Conservation (phyloP, 2,113 vertebrate genomes). For the Rhynchopsitta pachyrhyncha region DNA sequence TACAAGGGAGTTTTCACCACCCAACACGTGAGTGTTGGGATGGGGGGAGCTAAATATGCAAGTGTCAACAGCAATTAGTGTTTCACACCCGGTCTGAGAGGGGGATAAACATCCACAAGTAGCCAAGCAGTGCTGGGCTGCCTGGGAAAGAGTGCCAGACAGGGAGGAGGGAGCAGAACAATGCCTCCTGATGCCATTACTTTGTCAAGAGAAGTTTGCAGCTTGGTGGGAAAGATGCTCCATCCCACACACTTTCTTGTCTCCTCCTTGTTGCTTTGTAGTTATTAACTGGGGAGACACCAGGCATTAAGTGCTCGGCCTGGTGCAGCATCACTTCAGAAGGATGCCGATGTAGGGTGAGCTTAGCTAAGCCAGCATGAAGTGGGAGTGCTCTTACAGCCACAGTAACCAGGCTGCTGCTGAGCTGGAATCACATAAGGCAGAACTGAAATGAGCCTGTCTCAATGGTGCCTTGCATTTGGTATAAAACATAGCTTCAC, state of each 20-base stretch:
- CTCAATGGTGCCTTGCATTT: not conserved
- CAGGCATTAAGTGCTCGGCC: not conserved
- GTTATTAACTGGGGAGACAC: not conserved
- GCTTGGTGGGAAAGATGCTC: not conserved
- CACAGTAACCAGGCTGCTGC: not conserved
- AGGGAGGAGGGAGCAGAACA: conserved; percentile 16
- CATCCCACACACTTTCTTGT: not conserved
- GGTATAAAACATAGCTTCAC: fast-evolving
- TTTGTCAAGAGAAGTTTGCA: not conserved
- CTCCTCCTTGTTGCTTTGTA: not conserved
- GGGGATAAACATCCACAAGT: not conserved
- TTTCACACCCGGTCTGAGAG: conserved; percentile 1
- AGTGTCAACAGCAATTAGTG: conserved; percentile 61
- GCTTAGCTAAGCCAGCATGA: not conserved
- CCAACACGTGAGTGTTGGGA: not conserved
- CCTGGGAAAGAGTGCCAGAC: conserved; percentile 33
- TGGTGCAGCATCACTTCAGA: not conserved
- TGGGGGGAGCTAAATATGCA: not conserved
- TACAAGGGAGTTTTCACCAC: not conserved
- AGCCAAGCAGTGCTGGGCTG: not conserved
- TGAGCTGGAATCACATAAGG: fast-evolving
- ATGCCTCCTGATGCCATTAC: not conserved
- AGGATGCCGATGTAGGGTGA: not conserved
- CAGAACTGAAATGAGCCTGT: not conserved
- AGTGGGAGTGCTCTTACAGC: not conserved